Percentiles rank a stretch among this genome's conserved stretches.
These are phyloP conservation scores for Listronotus bonariensis DNA, from an alignment of 1,140 invertebrate species.

Conservation along the genomic window DNA sequence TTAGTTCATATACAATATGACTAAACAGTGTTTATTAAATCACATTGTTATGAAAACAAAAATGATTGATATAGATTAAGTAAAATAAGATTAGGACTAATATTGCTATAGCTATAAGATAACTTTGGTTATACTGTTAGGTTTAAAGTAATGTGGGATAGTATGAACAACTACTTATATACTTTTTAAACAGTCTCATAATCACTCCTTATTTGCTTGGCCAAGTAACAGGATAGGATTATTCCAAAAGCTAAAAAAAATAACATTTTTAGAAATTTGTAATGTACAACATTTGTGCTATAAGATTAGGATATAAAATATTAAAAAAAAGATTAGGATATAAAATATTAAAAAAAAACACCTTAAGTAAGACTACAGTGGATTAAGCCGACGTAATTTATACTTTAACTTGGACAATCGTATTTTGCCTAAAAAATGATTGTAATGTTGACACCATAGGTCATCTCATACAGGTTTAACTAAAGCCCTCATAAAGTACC, in stretches of 20 bases:
- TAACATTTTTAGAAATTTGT: constrained; percentile 1
- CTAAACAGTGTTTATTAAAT: not conserved
- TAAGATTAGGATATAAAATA: no score
- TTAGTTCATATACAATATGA: not conserved
- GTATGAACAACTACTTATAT: no score
- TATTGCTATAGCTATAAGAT: constrained; percentile 9
- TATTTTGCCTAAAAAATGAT: no score
- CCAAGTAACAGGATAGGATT: constrained; percentile 45
- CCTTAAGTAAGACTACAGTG: no score
- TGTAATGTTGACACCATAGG: no score
- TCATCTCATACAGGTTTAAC: no score
- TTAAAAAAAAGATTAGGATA: constrained; percentile 10
- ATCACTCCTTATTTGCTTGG: constrained; percentile 47
- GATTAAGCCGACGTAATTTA: no score
- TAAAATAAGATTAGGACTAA: constrained; percentile 5
- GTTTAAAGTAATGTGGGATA: no score
- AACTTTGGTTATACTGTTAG: constrained; percentile 4
- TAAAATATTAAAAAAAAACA: no score
- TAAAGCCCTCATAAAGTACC: no score
- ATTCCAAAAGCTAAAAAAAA: constrained; percentile 49
- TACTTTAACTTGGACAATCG: no score
- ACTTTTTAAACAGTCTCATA: constrained; percentile 46
- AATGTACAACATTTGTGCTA: not conserved
- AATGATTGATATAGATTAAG: constrained; percentile 1
- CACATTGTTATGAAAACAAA: not conserved